phyloP scores from a whole-genome alignment of 2,113 vertebrate genomes.

The Atractosteus spatula region DNA sequence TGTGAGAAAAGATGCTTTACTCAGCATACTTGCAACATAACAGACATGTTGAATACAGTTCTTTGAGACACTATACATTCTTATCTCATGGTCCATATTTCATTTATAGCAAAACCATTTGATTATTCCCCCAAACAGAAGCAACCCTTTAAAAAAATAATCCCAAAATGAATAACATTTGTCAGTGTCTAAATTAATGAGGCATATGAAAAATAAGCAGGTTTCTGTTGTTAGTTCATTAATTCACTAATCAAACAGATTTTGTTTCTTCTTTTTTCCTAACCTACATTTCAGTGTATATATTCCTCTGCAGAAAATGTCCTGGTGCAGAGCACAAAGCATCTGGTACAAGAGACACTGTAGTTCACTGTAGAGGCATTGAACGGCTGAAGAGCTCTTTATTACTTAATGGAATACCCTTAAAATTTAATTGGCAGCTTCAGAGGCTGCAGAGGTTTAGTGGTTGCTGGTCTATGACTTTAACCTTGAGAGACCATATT shows the following conservation, averaged over 20 bases:
- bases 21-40: background rate
- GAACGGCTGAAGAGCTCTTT: slow-evolving; percentile 17
- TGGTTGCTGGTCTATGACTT: slow-evolving; percentile 40
- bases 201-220: background rate
- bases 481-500: slow-evolving; percentile 43
- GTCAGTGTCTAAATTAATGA: background rate
- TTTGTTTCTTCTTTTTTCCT: background rate
- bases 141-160: background rate
- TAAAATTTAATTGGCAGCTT: slow-evolving; percentile 37
- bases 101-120: background rate
- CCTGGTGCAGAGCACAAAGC: background rate
- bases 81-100: background rate
- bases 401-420: slow-evolving; percentile 23
- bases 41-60: background rate
- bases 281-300: slow-evolving; percentile 2
- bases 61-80: background rate
- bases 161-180: background rate
- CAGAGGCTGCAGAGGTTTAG: slow-evolving; percentile 19
- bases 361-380: background rate
- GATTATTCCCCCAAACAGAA: background rate
- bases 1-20: too few species aligned
- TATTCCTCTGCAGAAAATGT: slow-evolving; percentile 7
- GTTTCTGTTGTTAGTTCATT: background rate
- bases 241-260: too few species aligned
- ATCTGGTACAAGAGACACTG: background rate